A percentile compares a stretch with the other conserved stretches of the same genome.
phyloP scores from a whole-genome alignment of 2,113 vertebrate species.

The Pedionomus torquatus region DNA sequence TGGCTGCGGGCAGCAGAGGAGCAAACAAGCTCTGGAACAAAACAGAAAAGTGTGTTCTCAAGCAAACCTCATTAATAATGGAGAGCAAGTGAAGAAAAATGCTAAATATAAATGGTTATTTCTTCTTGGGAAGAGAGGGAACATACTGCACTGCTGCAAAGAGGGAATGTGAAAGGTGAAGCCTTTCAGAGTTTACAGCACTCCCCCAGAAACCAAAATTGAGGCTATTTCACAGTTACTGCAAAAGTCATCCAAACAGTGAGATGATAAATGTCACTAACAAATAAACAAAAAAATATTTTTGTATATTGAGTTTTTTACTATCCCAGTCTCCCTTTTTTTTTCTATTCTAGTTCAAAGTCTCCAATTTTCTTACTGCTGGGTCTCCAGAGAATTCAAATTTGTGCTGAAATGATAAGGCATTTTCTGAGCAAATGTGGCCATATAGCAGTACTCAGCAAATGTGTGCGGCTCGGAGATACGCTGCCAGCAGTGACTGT shows the following conservation, averaged over 20 bases:
- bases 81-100: neutral
- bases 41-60: constrained; percentile 18
- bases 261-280: neutral
- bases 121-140: neutral
- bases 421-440: neutral
- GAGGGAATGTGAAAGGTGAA: neutral
- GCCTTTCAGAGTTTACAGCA: neutral
- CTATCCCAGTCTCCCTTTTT: neutral
- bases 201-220: neutral
- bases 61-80: constrained; percentile 48
- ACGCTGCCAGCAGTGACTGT: neutral
- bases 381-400: neutral
- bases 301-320: neutral
- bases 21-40: constrained; percentile 14
- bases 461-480: neutral
- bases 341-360: neutral
- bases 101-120: neutral
- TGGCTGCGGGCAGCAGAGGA: neutral
- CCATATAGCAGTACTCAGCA: neutral
- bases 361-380: neutral
- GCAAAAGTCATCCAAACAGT: neutral
- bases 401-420: neutral
- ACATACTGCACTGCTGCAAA: neutral
- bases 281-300: neutral
- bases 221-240: neutral